Evolutionary conservation across 2,888 invertebrate genomes (phyloP).

Genomic region (Pollenia angustigena): DNA sequence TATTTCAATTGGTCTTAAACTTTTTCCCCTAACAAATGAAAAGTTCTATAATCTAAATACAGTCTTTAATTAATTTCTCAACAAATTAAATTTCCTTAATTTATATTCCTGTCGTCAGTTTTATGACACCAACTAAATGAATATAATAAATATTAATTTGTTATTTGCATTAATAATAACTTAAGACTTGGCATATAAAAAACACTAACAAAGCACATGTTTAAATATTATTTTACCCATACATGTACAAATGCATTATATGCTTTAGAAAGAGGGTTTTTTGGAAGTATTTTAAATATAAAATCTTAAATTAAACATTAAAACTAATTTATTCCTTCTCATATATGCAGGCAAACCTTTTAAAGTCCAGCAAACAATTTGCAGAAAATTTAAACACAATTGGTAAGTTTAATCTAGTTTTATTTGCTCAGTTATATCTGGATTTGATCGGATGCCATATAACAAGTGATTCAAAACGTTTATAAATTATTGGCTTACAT

Average conservation of each 20-base stretch:
- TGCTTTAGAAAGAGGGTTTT: too few relatives aligned
- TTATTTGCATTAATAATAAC: conserved; percentile 48
- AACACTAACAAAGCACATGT: background rate
- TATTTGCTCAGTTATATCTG: too few relatives aligned
- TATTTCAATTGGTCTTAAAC: background rate
- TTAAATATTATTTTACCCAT: background rate
- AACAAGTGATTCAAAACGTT: too few relatives aligned
- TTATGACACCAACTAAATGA: conserved; percentile 15
- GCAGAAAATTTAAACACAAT: too few relatives aligned
- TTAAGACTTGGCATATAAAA: conserved; percentile 21
- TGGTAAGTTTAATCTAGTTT: too few relatives aligned
- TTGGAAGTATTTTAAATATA: conserved; percentile 31
- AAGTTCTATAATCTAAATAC: too few relatives aligned
- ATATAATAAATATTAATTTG: conserved; percentile 46
- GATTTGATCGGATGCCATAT: too few relatives aligned
- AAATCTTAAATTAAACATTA: conserved; percentile 14
- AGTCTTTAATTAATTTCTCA: conserved; percentile 21
- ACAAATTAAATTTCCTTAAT: background rate
- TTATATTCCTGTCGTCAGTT: background rate
- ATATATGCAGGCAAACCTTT: too few relatives aligned
- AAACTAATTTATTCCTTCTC: too few relatives aligned
- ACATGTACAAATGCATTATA: background rate
- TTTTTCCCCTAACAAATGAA: background rate
- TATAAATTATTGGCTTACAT: too few relatives aligned
- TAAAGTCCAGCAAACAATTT: too few relatives aligned